A percentile compares a stretch with the other conserved stretches of the same genome.
Conservation (phyloP, 2,888 invertebrate species). For the Strigamia crassipes region DNA sequence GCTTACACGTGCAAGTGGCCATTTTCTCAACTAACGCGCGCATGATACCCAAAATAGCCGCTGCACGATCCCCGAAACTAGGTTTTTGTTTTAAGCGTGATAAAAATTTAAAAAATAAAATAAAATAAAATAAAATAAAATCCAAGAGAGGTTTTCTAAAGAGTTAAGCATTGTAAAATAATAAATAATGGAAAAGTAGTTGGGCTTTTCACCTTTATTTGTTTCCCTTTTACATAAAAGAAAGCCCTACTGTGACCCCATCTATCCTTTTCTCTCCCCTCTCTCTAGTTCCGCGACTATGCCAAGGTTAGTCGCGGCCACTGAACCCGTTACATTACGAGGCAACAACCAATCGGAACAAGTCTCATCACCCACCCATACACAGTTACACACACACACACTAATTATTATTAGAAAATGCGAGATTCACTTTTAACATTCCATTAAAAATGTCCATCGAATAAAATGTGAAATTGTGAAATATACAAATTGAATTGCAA, state of each 20-base stretch:
- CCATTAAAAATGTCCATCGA: too few relatives aligned
- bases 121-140: not conserved
- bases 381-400: not conserved
- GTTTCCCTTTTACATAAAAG: conserved; percentile 17
- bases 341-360: not conserved
- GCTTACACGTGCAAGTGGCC: not conserved
- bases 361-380: not conserved
- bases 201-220: conserved; percentile 2
- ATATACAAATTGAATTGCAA: too few relatives aligned
- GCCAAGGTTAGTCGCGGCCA: conserved; percentile 33
- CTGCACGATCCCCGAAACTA: not conserved
- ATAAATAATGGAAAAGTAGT: not conserved
- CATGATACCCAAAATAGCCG: not conserved
- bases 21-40: not conserved
- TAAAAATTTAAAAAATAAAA: not conserved
- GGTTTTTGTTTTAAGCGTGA: not conserved
- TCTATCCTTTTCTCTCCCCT: not conserved
- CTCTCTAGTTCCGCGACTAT: conserved; percentile 12
- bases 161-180: not conserved
- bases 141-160: not conserved
- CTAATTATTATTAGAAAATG: not conserved
- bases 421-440: too few relatives aligned
- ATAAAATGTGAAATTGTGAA: too few relatives aligned
- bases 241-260: conserved; percentile 27
- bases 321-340: not conserved